Evolutionary conservation across 2,113 vertebrate species (phyloP).

Genomic region (Elephas maximus): DNA sequence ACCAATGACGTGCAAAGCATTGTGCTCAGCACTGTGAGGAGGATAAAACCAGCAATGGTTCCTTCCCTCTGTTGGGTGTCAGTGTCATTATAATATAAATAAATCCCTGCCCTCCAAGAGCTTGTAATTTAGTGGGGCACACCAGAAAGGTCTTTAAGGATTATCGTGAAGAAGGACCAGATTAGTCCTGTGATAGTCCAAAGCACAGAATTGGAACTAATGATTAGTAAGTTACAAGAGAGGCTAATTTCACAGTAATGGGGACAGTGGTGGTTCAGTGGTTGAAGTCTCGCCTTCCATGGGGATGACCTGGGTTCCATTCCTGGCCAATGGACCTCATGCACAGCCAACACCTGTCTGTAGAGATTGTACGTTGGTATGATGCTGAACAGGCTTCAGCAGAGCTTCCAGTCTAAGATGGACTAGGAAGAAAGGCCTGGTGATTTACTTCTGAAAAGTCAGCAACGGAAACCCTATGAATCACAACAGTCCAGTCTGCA

Average conservation of each 20-base stretch:
- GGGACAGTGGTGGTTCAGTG: neutral
- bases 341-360: neutral
- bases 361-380: neutral
- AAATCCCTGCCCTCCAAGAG: neutral
- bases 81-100: neutral
- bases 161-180: neutral
- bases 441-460: neutral
- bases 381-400: neutral
- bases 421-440: neutral
- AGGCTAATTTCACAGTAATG: constrained; percentile 7
- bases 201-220: neutral
- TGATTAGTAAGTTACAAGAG: neutral
- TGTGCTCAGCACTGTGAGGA: neutral
- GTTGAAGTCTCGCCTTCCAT: neutral
- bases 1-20: neutral
- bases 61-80: neutral
- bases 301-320: neutral
- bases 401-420: neutral
- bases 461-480: neutral
- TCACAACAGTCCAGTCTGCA: neutral
- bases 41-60: neutral
- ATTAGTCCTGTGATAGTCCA: neutral
- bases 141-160: neutral
- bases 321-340: neutral
- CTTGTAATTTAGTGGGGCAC: neutral